A percentile compares a stretch with the other conserved stretches of the same genome.
Conservation (phyloP, 2,888 invertebrate genomes). For the Drosophila mulleri region DNA sequence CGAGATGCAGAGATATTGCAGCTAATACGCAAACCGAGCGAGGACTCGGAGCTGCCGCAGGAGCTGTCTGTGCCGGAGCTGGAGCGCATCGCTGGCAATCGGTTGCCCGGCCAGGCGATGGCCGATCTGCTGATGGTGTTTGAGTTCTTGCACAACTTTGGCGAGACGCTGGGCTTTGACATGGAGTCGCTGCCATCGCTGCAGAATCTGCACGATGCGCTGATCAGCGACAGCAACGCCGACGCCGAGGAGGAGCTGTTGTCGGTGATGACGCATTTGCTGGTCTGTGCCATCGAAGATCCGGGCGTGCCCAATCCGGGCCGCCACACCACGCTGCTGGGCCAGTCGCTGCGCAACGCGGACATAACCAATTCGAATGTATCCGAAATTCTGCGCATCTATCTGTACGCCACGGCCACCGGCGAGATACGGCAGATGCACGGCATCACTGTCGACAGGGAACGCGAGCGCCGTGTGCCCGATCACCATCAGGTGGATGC, state of each 20-base stretch:
- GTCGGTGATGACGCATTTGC: constrained; percentile 94
- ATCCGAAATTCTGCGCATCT: constrained; percentile 96
- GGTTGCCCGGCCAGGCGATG: constrained; percentile 94
- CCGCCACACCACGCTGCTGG: constrained; percentile 94
- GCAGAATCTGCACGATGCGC: constrained; percentile 93
- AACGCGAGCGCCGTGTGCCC: constrained; percentile 91
- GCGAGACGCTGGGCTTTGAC: constrained; percentile 96
- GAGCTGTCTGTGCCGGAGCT: constrained; percentile 90
- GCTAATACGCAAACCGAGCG: constrained; percentile 92
- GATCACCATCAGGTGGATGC: constrained; percentile 93
- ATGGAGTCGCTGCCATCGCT: constrained; percentile 94
- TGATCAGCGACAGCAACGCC: constrained; percentile 90
- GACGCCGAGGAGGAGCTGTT: constrained; percentile 94
- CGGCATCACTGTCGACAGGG: constrained; percentile 92
- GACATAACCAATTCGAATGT: constrained; percentile 96
- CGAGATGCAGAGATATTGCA: constrained; percentile 89
- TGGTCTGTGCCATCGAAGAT: constrained; percentile 97
- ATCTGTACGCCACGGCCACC: constrained; percentile 95
- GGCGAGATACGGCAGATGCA: constrained; percentile 93
- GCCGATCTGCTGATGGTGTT: constrained; percentile 97
- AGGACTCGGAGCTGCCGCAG: constrained; percentile 94
- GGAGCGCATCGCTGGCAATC: constrained; percentile 91
- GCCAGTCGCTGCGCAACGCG: constrained; percentile 94
- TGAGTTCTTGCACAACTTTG: constrained; percentile 98
- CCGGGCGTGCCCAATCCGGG: constrained; percentile 96